A percentile compares a stretch with the other conserved stretches of the same genome.
Evolutionary conservation across 2,113 vertebrate genomes (phyloP).

Genomic region (Actenoides hombroni): DNA sequence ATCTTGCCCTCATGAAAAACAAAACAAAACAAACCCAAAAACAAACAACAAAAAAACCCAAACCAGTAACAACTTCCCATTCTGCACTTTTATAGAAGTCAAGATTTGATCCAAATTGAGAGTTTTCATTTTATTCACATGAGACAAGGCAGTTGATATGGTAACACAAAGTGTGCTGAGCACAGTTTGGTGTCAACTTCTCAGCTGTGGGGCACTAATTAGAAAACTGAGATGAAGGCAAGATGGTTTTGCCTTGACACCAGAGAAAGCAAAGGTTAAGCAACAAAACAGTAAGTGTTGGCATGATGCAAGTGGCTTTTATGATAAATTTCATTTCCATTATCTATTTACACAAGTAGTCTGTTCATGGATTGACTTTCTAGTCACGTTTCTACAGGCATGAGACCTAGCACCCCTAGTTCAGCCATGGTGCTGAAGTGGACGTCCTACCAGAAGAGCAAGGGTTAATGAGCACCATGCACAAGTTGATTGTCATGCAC

Average conservation of each 20-base stretch:
- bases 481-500: not conserved
- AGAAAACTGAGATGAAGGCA: not conserved
- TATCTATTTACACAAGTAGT: not conserved
- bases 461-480: accelerated
- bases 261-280: not conserved
- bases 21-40: not conserved
- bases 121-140: not conserved
- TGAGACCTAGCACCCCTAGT: not conserved
- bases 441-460: not conserved
- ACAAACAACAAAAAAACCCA: too few species aligned
- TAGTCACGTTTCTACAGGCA: not conserved
- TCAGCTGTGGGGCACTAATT: not conserved
- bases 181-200: not conserved
- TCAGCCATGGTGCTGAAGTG: accelerated
- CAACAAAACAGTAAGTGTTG: not conserved
- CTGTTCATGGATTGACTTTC: not conserved
- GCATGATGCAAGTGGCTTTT: not conserved
- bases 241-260: not conserved
- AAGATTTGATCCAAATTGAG: not conserved
- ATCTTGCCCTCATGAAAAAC: not conserved
- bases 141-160: not conserved
- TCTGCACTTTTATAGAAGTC: not conserved
- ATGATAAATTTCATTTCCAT: not conserved
- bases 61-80: not conserved
- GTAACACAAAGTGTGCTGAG: not conserved